Evolutionary conservation across 2,113 vertebrate species (phyloP).

Genomic region (Motacilla tschutschensis): DNA sequence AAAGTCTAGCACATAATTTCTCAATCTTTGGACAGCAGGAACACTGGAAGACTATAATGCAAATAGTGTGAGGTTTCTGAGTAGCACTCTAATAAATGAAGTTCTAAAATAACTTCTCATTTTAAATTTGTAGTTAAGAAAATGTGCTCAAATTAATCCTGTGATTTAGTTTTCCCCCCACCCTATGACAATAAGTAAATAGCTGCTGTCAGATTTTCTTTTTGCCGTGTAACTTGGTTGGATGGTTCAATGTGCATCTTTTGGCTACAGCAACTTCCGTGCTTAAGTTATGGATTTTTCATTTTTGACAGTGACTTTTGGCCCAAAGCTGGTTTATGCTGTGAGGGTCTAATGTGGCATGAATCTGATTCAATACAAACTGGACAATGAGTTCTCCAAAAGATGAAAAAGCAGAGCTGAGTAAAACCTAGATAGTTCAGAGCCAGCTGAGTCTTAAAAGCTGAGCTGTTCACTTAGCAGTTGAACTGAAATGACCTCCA

Average conservation of each 20-base stretch:
- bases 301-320: neutral
- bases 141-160: neutral
- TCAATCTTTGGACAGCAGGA: neutral
- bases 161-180: neutral
- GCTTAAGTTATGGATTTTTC: neutral
- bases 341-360: neutral
- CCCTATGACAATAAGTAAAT: neutral
- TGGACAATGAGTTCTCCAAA: neutral
- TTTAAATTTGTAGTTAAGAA: constrained; percentile 6
- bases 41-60: neutral
- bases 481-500: neutral
- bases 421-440: neutral
- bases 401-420: neutral
- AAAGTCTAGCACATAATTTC: neutral
- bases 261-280: neutral
- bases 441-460: neutral
- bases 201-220: neutral
- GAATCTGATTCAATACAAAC: neutral
- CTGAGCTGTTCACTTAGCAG: neutral
- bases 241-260: neutral
- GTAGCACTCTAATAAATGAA: neutral
- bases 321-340: neutral
- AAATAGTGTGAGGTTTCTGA: neutral
- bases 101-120: neutral
- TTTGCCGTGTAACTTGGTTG: neutral